Conservation (phyloP, 35 echinoderm and acorn worm genomes). For the Chiridota heheva region DNA sequence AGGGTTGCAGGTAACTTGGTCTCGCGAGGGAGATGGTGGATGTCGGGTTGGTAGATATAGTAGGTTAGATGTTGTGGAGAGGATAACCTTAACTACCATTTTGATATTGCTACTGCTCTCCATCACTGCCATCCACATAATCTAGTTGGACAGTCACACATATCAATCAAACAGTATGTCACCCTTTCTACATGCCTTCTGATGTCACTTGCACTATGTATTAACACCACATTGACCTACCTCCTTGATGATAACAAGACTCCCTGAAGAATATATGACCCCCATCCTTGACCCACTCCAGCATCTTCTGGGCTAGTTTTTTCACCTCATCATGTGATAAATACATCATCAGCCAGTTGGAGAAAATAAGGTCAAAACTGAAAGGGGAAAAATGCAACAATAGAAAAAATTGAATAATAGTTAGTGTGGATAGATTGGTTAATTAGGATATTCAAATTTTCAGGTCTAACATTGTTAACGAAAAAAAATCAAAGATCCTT, state of each 20-base stretch:
- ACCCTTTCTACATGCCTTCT: not conserved
- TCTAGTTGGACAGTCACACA: too few species aligned
- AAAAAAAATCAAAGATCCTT: too few species aligned
- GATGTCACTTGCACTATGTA: not conserved
- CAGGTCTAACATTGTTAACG: too few species aligned
- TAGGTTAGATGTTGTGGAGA: too few species aligned
- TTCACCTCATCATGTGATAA: slow-evolving; percentile 81
- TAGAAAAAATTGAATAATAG: too few species aligned
- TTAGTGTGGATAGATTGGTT: too few species aligned
- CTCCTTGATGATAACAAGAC: slow-evolving; percentile 80
- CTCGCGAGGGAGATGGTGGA: too few species aligned
- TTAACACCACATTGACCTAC: slow-evolving; percentile 42
- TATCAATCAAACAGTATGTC: not conserved
- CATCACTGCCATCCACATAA: too few species aligned
- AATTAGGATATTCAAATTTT: too few species aligned
- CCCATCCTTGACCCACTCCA: slow-evolving; percentile 78
- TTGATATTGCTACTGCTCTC: too few species aligned
- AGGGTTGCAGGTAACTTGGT: too few species aligned
- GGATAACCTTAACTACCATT: not conserved
- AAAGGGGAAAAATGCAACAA: not conserved
- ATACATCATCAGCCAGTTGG: slow-evolving; percentile 99
- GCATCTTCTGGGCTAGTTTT: slow-evolving; percentile 42
- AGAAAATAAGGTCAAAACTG: slow-evolving; percentile 93
- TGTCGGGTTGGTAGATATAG: too few species aligned
- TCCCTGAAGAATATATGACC: slow-evolving; percentile 88